A percentile compares a stretch with the other conserved stretches of the same genome.
Conservation (phyloP, 1,140 invertebrate species). For the Leptinotarsa texana region DNA sequence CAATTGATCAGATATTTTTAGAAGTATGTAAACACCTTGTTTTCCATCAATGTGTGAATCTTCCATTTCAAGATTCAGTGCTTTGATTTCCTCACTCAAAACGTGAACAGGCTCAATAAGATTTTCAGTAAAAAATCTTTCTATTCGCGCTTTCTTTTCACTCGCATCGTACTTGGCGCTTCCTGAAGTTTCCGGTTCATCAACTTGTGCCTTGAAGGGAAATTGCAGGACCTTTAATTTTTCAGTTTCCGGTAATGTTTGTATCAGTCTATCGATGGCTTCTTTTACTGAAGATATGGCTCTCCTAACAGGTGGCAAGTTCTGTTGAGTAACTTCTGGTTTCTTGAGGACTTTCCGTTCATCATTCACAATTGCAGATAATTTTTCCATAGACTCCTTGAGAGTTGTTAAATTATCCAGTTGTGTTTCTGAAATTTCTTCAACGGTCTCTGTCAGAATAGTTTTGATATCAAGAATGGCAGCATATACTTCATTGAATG, state of each 20-base stretch:
- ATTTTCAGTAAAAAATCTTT: conserved; percentile 1
- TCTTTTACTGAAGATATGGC: conserved; percentile 25
- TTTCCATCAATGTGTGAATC: conserved; percentile 24
- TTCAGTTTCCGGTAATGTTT: conserved; percentile 6
- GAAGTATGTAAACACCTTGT: conserved; percentile 34
- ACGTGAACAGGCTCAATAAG: conserved; percentile 12
- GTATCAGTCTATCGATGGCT: conserved; percentile 8
- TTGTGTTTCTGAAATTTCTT: neutral
- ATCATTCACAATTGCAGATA: conserved; percentile 29
- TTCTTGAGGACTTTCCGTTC: conserved; percentile 20
- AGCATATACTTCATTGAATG: conserved; percentile 7
- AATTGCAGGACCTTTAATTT: neutral
- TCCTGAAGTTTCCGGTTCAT: neutral
- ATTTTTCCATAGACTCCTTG: conserved; percentile 28
- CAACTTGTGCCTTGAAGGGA: neutral
- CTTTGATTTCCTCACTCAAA: conserved; percentile 30
- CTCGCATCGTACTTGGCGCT: neutral
- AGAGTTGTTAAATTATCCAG: conserved; percentile 11
- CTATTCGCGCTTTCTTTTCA: neutral
- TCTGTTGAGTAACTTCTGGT: conserved; percentile 27
- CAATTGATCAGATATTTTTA: conserved; percentile 26
- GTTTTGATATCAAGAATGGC: neutral
- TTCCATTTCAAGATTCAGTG: conserved; percentile 32
- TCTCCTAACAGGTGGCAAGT: conserved; percentile 22
- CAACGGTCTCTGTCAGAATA: neutral